These are phyloP conservation scores for Aramus guarauna DNA, from an alignment of 2,113 vertebrate species.

Conservation along the genomic window DNA sequence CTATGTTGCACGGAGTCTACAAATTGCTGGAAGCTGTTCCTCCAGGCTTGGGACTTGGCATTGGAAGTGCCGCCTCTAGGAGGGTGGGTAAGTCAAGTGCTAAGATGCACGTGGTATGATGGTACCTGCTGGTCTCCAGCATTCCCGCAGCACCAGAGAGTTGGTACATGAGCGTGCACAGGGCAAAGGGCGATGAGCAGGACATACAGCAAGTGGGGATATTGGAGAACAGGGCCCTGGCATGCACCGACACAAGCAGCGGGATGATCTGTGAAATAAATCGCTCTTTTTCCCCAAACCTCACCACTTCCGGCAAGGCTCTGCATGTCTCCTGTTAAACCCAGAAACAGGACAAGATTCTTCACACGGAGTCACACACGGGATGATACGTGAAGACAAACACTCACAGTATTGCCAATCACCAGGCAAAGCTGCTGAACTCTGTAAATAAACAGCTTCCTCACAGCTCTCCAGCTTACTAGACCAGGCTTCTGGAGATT, in stretches of 20 bases:
- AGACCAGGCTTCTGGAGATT: not conserved
- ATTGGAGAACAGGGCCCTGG: not conserved
- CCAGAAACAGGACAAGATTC: not conserved
- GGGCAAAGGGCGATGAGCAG: not conserved
- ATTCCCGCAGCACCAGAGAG: not conserved
- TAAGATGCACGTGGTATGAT: not conserved
- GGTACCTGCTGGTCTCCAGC: not conserved
- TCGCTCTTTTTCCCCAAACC: not conserved
- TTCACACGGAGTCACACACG: not conserved
- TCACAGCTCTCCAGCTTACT: not conserved
- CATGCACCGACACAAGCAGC: not conserved
- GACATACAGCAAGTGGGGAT: rapidly evolving
- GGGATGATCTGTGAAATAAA: not conserved
- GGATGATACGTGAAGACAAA: not conserved
- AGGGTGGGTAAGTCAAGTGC: not conserved
- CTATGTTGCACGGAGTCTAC: rapidly evolving
- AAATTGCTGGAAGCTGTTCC: not conserved
- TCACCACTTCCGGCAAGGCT: not conserved
- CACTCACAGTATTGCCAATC: not conserved
- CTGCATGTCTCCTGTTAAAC: not conserved
- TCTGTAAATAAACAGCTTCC: not conserved
- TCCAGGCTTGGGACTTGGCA: not conserved
- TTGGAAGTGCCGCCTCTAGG: not conserved
- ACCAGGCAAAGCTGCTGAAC: not conserved
- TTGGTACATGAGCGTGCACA: not conserved